phyloP scores from a whole-genome alignment of 2,888 invertebrate genomes.

The Scaptomyza cyrtandrae region DNA sequence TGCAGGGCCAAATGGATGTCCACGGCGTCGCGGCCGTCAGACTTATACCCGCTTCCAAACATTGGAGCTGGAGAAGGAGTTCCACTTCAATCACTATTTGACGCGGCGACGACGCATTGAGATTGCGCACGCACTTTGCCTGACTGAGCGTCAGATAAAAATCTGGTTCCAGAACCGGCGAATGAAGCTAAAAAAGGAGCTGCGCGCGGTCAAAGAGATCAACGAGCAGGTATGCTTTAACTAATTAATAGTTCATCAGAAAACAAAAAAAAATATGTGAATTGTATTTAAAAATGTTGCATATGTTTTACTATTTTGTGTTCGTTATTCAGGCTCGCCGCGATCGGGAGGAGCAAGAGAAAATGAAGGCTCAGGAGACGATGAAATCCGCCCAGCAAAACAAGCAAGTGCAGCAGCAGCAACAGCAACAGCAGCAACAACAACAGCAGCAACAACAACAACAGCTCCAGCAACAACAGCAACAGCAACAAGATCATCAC shows the following conservation, averaged over 20 bases:
- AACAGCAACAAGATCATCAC: slow-evolving; percentile 82
- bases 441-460: slow-evolving; percentile 80
- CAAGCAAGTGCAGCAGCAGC: slow-evolving; percentile 85
- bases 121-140: slow-evolving; percentile 97
- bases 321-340: slow-evolving; percentile 87
- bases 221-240: slow-evolving; percentile 89
- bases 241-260: neutral
- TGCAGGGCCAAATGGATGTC: slow-evolving; percentile 98
- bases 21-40: slow-evolving; percentile 96
- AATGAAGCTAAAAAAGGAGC: slow-evolving; percentile 98
- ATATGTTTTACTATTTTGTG: neutral
- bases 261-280: neutral
- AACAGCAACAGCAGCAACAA: slow-evolving; percentile 78
- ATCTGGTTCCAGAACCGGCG: slow-evolving; percentile 98
- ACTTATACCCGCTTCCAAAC: slow-evolving; percentile 99
- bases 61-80: slow-evolving; percentile 98
- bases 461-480: slow-evolving; percentile 81
- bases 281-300: neutral
- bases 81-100: slow-evolving; percentile 98
- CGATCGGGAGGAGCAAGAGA: slow-evolving; percentile 95
- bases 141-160: slow-evolving; percentile 98
- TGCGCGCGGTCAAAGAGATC: slow-evolving; percentile 96
- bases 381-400: slow-evolving; percentile 94
- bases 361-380: slow-evolving; percentile 95
- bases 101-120: slow-evolving; percentile 98